Evolutionary conservation across 2,113 vertebrate species (phyloP).

Genomic region (Irena cyanogastra): DNA sequence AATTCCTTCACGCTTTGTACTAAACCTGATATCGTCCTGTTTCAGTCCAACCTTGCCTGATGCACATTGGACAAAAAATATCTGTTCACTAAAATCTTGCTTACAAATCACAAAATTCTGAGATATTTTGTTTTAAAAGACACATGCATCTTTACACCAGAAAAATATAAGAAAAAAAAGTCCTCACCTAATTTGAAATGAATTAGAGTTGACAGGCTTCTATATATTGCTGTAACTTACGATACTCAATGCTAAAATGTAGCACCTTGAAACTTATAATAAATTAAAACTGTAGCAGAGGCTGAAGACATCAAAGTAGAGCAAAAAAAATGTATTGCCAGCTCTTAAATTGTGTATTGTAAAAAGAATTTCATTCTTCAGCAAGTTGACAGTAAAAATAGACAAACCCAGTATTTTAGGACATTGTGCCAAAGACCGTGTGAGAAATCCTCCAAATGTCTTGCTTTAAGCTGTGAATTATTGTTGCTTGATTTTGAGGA

Average conservation of each 20-base stretch:
- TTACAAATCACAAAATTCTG: not conserved
- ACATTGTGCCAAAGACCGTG: not conserved
- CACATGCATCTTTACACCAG: not conserved
- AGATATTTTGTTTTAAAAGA: constrained; percentile 14
- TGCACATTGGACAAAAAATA: not conserved
- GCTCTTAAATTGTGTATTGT: constrained; percentile 7
- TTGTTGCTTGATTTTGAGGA: not conserved
- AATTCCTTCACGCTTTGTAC: not conserved
- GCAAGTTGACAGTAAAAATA: constrained; percentile 48
- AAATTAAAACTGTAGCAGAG: constrained; percentile 43
- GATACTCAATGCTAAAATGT: constrained; percentile 21
- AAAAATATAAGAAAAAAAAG: not conserved
- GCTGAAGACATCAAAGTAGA: constrained; percentile 19
- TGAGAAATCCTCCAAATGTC: not conserved
- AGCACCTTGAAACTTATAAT: constrained; percentile 22
- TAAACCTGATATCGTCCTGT: not conserved
- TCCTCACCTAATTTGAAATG: constrained; percentile 22
- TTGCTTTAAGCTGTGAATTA: constrained; percentile 49
- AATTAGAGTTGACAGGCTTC: constrained; percentile 18
- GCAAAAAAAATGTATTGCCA: constrained; percentile 36
- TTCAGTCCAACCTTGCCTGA: not conserved
- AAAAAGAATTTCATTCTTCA: constrained; percentile 41
- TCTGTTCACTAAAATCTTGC: not conserved
- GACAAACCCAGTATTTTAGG: constrained; percentile 43
- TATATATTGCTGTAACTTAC: not conserved